Conservation (phyloP, 2,113 vertebrate genomes). For the Cricetomys ansorgei region DNA sequence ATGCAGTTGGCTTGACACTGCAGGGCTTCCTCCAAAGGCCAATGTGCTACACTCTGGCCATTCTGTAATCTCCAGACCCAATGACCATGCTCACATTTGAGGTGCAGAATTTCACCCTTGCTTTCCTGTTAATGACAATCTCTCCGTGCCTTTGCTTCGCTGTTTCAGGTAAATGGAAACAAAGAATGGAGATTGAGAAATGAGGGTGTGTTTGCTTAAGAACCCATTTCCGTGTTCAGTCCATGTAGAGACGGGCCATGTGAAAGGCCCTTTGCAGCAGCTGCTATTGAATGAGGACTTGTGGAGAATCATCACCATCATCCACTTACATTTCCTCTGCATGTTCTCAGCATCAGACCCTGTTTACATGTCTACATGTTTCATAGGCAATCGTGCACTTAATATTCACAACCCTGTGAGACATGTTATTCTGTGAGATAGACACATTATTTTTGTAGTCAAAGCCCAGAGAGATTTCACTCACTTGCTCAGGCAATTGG, state of each 20-base stretch:
- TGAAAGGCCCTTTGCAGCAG: not conserved
- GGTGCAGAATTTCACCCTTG: not conserved
- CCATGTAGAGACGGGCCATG: rapidly evolving
- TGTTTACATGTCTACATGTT: not conserved
- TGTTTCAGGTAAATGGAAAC: not conserved
- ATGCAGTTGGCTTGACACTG: not conserved
- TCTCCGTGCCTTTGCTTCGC: not conserved
- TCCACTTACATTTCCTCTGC: not conserved
- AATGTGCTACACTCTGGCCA: not conserved
- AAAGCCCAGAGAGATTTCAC: not conserved
- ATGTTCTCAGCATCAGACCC: not conserved
- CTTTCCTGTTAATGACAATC: not conserved
- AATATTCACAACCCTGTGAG: not conserved
- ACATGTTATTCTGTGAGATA: not conserved
- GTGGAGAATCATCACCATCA: too few species aligned
- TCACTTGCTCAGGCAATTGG: not conserved
- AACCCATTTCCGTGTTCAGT: not conserved
- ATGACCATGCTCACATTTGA: not conserved
- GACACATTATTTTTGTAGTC: not conserved
- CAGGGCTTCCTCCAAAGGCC: too few species aligned
- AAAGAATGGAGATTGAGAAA: not conserved
- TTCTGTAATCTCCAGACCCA: not conserved
- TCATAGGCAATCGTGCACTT: rapidly evolving
- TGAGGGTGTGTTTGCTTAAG: not conserved
- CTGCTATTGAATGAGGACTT: not conserved